Base-by-base conservation (phyloP, 30 jellyfish, hydroid and myxozoan genomes). In the Chironex yamaguchii region DNA sequence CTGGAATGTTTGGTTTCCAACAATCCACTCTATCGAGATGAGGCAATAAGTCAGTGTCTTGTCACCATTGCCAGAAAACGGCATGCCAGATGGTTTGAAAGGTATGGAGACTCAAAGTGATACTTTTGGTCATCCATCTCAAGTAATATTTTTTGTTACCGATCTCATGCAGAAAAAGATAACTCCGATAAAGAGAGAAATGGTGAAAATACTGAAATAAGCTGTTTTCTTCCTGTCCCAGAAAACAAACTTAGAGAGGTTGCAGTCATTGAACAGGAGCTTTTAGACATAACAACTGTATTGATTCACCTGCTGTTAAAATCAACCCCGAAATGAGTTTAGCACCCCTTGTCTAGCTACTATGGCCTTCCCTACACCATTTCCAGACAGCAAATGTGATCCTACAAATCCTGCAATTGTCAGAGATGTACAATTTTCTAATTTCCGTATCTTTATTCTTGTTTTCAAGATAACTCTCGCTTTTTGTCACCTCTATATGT, bases 361-460 rank as follows among this genome's bases (percentile, higher is more conserved):
- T 22, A 66, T 66, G 80, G 80, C 80, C 2, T 66, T 66, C 22
- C 80, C 80, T 23, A 66, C 80, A 9, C 80, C 30, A 3, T 66
- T 66, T 66, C 80, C 80, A 2, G 80, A 66, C 28, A 26, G 35
- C 4, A 66, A 66, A 25, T 62, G 80, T 66, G 80, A 66, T 26
- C 71, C 71, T n/a, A 54, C 71, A n/a, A 54, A 54, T 54, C 71
- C 71, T n/a, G 3, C 23, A 20, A 6, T 54, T 6, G 21, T n/a
- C 21, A 54, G 71, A 54, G 71, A 54, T 54, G 71, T 54, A 6
- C 3, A 4, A 3, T 54, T 54, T 54, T 9, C 71, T n/a, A 4
- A n/a, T n/a, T n/a, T n/a, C n/a, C n/a, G n/a, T n/a, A n/a, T n/a
- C n/a, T n/a, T n/a, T n/a, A n/a, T n/a, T n/a, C n/a, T n/a, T n/a